Evolutionary conservation across 2,797 vertebrate species (phyloP), one percentile per base, ranked within the genome.

Genomic region (Eptatretus atami): DNA sequence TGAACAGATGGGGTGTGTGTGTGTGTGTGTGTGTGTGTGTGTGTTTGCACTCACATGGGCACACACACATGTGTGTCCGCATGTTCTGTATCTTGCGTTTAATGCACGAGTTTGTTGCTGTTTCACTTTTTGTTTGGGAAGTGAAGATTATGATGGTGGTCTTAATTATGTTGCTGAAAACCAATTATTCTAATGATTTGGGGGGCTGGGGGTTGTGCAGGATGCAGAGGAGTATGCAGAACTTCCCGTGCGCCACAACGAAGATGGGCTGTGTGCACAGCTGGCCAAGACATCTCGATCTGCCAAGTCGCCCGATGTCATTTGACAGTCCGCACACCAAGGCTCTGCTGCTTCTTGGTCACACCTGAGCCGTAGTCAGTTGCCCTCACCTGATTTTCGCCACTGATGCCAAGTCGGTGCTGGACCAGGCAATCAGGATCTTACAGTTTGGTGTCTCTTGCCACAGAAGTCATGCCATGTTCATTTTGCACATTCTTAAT

Each of bases 241-340:
- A 73, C 78, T 98, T 65, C 88, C 90, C 3, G 90, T 98, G 66
- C 78, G 90, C 65, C 90, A 98, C 78, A 98, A 98, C 64, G 90
- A 98, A 73, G 90, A 98, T 76, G 86, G 94, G 74, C 80, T 94
- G 74, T 95, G 95, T 75, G 82, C 81, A 66, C 83, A 83, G 68
- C 72, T 98, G 70, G 86, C 87, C 66, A 82, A 80, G 73, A 77
- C 74, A 68, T n/a, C 83, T 98, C 75, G 83, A 87, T 54, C 69
- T 94, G 66, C 78, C 83, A 76, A 25, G 57, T 25, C 92, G 84
- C 71, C 80, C 84, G 13, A 82, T 86, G 71, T 85, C 84, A 1
- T 90, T 79, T 55, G 87, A 94, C 76, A 93, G 81, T 53, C 77
- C 86, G 19, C 87, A 98, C 76, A 95, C 86, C 67, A 98, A 95